Percentiles rank a stretch among this genome's conserved stretches.
phyloP scores from a whole-genome alignment of 1,140 invertebrate species.

The Tribolium madens region DNA sequence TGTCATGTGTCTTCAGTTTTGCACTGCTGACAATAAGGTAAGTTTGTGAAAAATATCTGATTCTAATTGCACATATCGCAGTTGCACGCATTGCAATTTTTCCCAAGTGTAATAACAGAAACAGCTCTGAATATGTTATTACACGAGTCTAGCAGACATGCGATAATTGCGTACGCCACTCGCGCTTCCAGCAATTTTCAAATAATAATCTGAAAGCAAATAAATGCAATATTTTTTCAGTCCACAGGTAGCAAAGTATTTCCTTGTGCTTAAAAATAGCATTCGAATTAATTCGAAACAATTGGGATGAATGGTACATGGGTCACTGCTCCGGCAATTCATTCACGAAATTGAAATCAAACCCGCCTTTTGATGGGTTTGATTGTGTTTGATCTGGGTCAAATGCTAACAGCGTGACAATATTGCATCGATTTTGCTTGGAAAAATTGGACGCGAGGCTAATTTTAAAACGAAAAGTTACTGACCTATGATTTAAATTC shows the following conservation, averaged over 20 bases:
- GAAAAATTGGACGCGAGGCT: not conserved
- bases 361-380: not conserved
- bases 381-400: constrained; percentile 28
- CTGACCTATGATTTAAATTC: constrained; percentile 32
- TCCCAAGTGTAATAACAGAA: not conserved
- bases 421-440: not conserved
- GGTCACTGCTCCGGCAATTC: constrained; percentile 27
- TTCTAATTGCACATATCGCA: not conserved
- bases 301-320: constrained; percentile 9
- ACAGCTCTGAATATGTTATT: not conserved
- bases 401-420: constrained; percentile 7
- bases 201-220: not conserved
- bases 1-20: not conserved
- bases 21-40: not conserved
- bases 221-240: not conserved
- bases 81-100: not conserved
- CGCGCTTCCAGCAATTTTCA: not conserved
- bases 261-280: not conserved
- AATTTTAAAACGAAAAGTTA: constrained; percentile 16
- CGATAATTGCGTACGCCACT: not conserved
- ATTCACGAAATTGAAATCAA: constrained; percentile 21
- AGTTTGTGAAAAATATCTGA: not conserved
- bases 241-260: not conserved
- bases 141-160: too few relatives aligned
- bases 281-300: constrained; percentile 13